These are phyloP conservation scores for Cryptocheilus praepositus DNA, from an alignment of 2,888 invertebrate species.

Conservation along the genomic window DNA sequence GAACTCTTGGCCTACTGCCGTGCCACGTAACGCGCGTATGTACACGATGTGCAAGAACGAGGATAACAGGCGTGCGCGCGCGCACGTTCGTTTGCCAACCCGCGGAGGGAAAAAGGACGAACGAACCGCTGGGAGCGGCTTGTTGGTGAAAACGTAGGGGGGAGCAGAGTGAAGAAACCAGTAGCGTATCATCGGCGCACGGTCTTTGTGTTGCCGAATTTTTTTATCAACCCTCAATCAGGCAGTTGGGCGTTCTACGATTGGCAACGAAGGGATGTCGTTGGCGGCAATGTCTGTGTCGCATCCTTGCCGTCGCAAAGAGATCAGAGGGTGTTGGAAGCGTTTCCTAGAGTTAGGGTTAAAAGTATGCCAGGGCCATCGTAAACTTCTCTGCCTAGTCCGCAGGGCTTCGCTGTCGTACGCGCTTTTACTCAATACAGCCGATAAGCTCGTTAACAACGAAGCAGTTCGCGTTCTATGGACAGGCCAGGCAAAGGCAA, in stretches of 20 bases:
- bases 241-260: too few relatives aligned
- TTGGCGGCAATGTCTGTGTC: too few relatives aligned
- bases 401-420: slow-evolving; percentile 57
- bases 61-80: slow-evolving; percentile 44
- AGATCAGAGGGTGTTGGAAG: too few relatives aligned
- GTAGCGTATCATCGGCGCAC: too few relatives aligned
- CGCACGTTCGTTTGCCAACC: neutral
- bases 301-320: too few relatives aligned
- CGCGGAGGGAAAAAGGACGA: slow-evolving; percentile 37
- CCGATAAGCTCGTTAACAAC: slow-evolving; percentile 48
- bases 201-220: too few relatives aligned
- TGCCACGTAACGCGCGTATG: slow-evolving; percentile 50
- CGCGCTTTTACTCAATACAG: slow-evolving; percentile 49
- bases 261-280: too few relatives aligned
- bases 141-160: neutral
- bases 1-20: slow-evolving; percentile 70
- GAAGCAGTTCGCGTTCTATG: slow-evolving; percentile 18
- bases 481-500: neutral
- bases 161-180: too few relatives aligned
- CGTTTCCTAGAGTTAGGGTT: neutral
- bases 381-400: slow-evolving; percentile 23
- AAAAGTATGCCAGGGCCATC: slow-evolving; percentile 55
- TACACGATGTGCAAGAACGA: slow-evolving; percentile 48
- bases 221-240: too few relatives aligned
- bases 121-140: slow-evolving; percentile 30